Evolutionary conservation across 2,113 vertebrate genomes (phyloP).

Genomic region (Saimiri boliviensis): DNA sequence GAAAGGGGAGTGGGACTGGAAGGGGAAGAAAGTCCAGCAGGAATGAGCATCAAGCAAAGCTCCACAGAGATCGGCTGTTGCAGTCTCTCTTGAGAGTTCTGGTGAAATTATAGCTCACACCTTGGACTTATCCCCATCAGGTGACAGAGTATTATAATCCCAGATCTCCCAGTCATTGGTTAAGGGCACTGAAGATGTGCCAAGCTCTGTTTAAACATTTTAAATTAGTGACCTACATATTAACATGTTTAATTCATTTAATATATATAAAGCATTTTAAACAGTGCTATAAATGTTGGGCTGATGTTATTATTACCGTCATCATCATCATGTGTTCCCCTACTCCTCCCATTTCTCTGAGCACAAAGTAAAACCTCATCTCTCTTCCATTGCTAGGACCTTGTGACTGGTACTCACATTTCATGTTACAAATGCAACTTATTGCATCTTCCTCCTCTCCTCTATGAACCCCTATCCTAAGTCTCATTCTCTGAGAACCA

Average conservation of each 20-base stretch:
- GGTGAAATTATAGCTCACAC: not conserved
- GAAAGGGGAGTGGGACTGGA: not conserved
- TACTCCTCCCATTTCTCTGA: not conserved
- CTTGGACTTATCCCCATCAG: not conserved
- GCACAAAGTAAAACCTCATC: not conserved
- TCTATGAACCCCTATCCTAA: not conserved
- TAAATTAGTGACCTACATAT: not conserved
- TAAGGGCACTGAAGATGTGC: not conserved
- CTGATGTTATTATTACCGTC: not conserved
- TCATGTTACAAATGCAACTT: not conserved
- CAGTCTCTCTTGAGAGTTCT: not conserved
- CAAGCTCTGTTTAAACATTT: not conserved
- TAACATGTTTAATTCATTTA: not conserved
- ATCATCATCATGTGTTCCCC: not conserved
- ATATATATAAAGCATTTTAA: not conserved
- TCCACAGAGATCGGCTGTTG: not conserved
- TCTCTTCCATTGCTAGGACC: not conserved
- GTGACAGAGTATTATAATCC: not conserved
- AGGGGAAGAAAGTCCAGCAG: not conserved
- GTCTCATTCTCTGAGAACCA: not conserved
- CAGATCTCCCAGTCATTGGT: not conserved
- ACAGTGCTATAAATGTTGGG: not conserved
- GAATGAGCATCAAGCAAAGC: not conserved
- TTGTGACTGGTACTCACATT: not conserved
- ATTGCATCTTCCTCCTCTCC: not conserved